Base-by-base conservation (phyloP, 1,140 invertebrate species). In the Diprion similis region DNA sequence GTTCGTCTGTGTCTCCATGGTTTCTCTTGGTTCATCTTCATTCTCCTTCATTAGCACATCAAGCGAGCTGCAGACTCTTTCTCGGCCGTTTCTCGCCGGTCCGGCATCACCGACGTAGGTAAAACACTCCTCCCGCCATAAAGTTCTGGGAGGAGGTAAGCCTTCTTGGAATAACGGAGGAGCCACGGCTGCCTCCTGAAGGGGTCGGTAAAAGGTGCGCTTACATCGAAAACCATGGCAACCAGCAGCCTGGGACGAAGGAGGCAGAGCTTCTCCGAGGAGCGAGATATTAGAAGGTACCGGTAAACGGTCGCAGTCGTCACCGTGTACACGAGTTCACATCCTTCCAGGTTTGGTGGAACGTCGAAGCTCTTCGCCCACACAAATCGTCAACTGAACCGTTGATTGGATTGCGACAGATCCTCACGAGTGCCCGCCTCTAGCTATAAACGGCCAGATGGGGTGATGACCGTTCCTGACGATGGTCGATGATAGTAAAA, bases 61-160 rank as follows among this genome's bases (percentile, higher is more conserved):
- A 13, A 17, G 51, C 11, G 11, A 13, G 51, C n/a, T 6, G 51
- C 11, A 37, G 24, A 37, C 24, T 37, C 24, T 37, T 37, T 37
- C 24, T 37, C 24, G 24, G 24, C 24, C 24, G 24, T 37, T 37
- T 37, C 24, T 37, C 24, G 24, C 24, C 24, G 24, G 24, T 37
- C 24, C 24, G 24, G 24, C 24, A 37, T 37, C 24, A 37, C 24
- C 24, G 24, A 37, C 24, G 80, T 89, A 89, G 79, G 86, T 85
- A 83, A 88, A 86, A 82, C 81, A 37, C 24, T 37, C 24, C 24
- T 84, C 82, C 83, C 81, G 81, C 85, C 86, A 79, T 81, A 82
- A 65, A 66, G 68, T 68, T 64, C 74, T 77, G 89, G 87, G 83
- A 87, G 87, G 78, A 90, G 88, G 79, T 87, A 89, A 83, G 11